A percentile compares a stretch with the other conserved stretches of the same genome.
phyloP scores from a whole-genome alignment of 2,797 vertebrate species.

The Lagocephalus sceleratus region DNA sequence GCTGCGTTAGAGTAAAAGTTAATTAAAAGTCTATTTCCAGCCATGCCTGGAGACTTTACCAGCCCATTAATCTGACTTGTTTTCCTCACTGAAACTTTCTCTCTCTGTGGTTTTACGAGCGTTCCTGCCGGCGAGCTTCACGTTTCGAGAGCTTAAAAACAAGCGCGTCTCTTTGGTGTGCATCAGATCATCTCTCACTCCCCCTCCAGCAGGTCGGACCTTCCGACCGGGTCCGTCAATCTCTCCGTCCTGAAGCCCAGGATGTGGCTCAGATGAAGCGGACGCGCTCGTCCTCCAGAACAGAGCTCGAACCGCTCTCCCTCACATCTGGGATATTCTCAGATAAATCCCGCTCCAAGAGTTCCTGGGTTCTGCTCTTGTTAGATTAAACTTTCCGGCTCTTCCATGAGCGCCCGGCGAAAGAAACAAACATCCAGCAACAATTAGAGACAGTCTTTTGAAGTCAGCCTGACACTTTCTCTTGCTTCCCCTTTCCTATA shows the following conservation, averaged over 20 bases:
- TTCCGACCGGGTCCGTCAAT: slow-evolving; percentile 31
- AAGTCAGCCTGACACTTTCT: slow-evolving; percentile 56
- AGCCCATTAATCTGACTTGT: slow-evolving; percentile 71
- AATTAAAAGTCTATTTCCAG: slow-evolving; percentile 69
- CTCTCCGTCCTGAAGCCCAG: too few species aligned
- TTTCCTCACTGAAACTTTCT: slow-evolving; percentile 51
- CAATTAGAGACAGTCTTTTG: slow-evolving; percentile 62
- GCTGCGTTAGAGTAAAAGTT: slow-evolving; percentile 50
- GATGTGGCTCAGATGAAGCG: too few species aligned
- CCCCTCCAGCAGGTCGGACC: slow-evolving; percentile 47
- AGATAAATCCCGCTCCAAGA: slow-evolving; percentile 28
- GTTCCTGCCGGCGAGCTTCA: slow-evolving; percentile 45
- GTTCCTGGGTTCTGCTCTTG: slow-evolving; percentile 24
- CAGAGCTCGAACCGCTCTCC: not conserved
- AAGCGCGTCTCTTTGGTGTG: slow-evolving; percentile 27
- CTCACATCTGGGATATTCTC: slow-evolving; percentile 18
- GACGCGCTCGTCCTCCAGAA: too few species aligned
- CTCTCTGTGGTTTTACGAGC: slow-evolving; percentile 34
- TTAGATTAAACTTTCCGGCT: slow-evolving; percentile 51
- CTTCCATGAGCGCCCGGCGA: slow-evolving; percentile 16
- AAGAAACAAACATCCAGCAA: slow-evolving; percentile 58
- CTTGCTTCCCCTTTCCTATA: slow-evolving; percentile 46
- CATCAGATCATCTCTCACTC: slow-evolving; percentile 41
- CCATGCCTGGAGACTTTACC: slow-evolving; percentile 61
- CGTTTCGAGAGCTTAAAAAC: slow-evolving; percentile 37